Evolutionary conservation across 2,888 invertebrate species (phyloP).

Genomic region (Branchipolynoe longqiensis): DNA sequence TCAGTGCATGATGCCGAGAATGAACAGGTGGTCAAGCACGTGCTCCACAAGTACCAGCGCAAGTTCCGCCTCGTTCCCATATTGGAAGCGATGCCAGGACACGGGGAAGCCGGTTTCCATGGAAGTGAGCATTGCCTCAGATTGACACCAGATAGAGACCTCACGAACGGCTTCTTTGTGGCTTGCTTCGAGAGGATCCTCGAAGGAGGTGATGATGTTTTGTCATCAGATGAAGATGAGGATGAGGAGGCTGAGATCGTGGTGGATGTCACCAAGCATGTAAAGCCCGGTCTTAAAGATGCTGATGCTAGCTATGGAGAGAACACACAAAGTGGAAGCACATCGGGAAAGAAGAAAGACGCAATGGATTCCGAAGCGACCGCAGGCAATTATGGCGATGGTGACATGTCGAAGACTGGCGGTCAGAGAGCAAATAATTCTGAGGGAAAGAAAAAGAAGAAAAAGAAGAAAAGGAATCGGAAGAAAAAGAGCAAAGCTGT

Average conservation of each 20-base stretch:
- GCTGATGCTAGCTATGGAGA: not conserved
- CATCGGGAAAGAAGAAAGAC: too few species aligned
- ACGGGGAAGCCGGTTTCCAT: slow-evolving; percentile 69
- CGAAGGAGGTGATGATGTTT: not conserved
- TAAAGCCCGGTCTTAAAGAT: not conserved
- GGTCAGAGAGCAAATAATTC: not conserved
- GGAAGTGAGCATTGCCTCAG: slow-evolving; percentile 86
- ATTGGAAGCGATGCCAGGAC: slow-evolving; percentile 72
- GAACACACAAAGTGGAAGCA: too few species aligned
- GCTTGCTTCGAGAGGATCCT: slow-evolving; percentile 83
- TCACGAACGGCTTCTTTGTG: slow-evolving; percentile 96
- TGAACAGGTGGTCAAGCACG: slow-evolving; percentile 92
- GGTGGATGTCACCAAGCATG: not conserved
- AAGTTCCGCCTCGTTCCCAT: slow-evolving; percentile 80
- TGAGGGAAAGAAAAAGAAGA: not conserved
- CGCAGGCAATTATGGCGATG: not conserved
- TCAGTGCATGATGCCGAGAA: slow-evolving; percentile 92
- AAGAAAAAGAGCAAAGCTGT: not conserved
- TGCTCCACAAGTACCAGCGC: slow-evolving; percentile 83
- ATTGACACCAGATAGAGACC: slow-evolving; percentile 88
- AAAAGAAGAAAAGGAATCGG: slow-evolving; percentile 11
- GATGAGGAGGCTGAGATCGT: not conserved
- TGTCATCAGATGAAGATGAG: not conserved
- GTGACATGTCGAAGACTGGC: not conserved
- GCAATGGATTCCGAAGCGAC: too few species aligned